Conservation (phyloP, 2,797 vertebrate species). For the Sebastes cheni region DNA sequence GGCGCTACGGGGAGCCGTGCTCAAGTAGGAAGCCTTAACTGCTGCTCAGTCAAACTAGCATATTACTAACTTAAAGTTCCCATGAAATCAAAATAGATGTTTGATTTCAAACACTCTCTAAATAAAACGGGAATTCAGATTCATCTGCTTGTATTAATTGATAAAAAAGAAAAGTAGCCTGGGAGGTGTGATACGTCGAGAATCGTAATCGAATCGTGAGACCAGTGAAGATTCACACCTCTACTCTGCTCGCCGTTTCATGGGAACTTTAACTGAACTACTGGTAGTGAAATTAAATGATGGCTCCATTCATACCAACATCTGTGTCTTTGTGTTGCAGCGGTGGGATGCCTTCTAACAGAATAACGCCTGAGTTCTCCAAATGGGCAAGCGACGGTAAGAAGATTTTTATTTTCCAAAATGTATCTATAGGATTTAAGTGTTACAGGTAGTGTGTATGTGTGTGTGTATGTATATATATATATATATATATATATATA, state of each 20-base stretch:
- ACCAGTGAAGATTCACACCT: too few relatives aligned
- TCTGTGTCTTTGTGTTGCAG: constrained; percentile 73
- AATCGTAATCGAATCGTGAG: too few relatives aligned
- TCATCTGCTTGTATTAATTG: too few relatives aligned
- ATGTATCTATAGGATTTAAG: neutral
- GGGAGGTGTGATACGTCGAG: rapidly evolving
- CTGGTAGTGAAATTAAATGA: neutral
- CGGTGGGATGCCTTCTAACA: constrained; percentile 94
- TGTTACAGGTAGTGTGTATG: rapidly evolving
- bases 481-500: neutral
- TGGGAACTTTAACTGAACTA: neutral
- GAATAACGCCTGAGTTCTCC: constrained; percentile 98
- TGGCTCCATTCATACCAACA: neutral
- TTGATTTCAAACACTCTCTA: too few relatives aligned
- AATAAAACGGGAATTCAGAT: too few relatives aligned
- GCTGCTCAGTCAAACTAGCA: neutral
- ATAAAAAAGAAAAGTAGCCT: too few relatives aligned
- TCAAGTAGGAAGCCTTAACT: constrained; percentile 86
- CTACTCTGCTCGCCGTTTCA: neutral
- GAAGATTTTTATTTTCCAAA: constrained; percentile 43
- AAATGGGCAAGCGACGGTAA: constrained; percentile 98
- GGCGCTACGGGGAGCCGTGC: constrained; percentile 95
- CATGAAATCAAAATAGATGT: too few relatives aligned
- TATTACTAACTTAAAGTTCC: too few relatives aligned
- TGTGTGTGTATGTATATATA: too few relatives aligned